Evolutionary conservation across 2,888 invertebrate genomes (phyloP), one percentile per base, ranked within the genome.

Genomic region (Galeopsomyia nigrocyanea): DNA sequence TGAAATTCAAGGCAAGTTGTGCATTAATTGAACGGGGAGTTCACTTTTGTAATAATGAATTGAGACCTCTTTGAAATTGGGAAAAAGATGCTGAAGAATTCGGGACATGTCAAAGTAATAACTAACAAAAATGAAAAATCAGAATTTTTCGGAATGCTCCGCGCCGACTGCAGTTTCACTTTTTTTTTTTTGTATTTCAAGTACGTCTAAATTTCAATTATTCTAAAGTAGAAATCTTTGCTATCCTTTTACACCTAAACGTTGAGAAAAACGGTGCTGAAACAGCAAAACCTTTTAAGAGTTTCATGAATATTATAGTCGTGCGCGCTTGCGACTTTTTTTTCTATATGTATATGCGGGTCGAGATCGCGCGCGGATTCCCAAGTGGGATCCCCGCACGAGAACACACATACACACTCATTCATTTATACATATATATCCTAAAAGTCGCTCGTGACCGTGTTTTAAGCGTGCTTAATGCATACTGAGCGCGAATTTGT

Each of bases 1-100:
- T 66, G 46, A 74, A 72, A 68, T 26, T 56, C 67, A 47, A 76
- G 74, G 76, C 76, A 76, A 76, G 76, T 76, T 69, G 53, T 1
- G 56, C 63, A 57, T 55, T 63, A 21, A 46, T 63, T 49, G 22
- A 19, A 47, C 26, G 57, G 31, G n/a, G 16, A 17, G 21, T 14
- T 56, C 56, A 19, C 47, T 63, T 58, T 67, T 49, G 49, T 13
- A 62, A 61, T 47, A n/a, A 50, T 49, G 56, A 56, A 51, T 67
- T 72, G 19, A 67, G 50, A 71, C 13, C 19, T 39, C 16, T 49
- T 49, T 49, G 39, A 39, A 10, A 39, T 39, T 31, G 31, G 31
- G 31, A 5, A 31, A 31, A 31, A 13, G 39, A 39, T 39, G 39
- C 10, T 10, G 39, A 39, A 39, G 10, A 39, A 39, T 39, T 26